Evolutionary conservation across 2,888 invertebrate species (phyloP), one percentile per base, ranked within the genome.

Genomic region (Phyto melanocephala): DNA sequence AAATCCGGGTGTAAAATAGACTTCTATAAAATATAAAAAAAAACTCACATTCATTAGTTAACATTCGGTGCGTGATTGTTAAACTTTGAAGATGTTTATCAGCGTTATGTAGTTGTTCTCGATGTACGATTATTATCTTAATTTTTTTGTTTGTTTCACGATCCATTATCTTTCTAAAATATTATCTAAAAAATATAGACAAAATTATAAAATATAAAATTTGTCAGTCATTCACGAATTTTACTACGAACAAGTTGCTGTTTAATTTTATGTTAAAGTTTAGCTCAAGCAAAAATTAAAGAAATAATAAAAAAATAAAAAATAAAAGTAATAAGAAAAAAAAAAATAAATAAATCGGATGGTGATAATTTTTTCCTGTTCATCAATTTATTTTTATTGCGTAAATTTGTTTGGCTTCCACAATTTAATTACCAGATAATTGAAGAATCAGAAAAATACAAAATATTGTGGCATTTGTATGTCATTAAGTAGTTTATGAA

Each of bases 361-460:
- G 15, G 35, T 13, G 22, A 45, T 52, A 52, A 60, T 58, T 76
- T 45, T 6, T 37, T 20, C 17, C 17, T 42, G 24, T 24, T 58
- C 37, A 47, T 72, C 24, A 47, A 76, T 65, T 67, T 45, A 58
- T 50, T 20, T 60, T 24, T 15, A 40, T 76, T 58, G 58, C 13
- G 1, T 37, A 67, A 76, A 67, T 58, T 62, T 37, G n/a, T 8
- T 37, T 63, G 54, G 52, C 52, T 56, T 65, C 67, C 70, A 68
- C 58, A 72, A 72, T 54, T 75, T 47, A 56, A 70, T 56, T 15
- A 65, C 54, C 15, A 17, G 0, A 0, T 62, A 52, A 77, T 68
- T 70, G 42, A 24, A 22, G 22, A 70, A 50, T 42, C 20, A 2
- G 24, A 28, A 28, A 28, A 28, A 28, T n/a, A n/a, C 11, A 65